Percentiles rank a stretch among this genome's conserved stretches.
phyloP scores from a whole-genome alignment of 2,888 invertebrate genomes.

The Pachydiplax longipennis region DNA sequence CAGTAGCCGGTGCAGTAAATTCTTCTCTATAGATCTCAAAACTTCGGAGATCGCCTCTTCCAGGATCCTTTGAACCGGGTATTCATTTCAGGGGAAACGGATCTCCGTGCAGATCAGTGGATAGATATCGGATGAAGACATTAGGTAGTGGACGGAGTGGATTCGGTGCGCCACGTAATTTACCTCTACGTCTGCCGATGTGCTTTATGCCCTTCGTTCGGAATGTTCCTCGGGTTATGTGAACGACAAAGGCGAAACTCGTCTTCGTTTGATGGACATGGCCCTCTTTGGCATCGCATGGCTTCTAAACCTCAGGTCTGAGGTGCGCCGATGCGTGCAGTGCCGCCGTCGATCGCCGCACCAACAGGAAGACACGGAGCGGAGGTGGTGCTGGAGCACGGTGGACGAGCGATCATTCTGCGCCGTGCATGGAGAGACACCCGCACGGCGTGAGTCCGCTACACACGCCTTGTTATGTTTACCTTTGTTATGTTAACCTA shows the following conservation, averaged over 20 bases:
- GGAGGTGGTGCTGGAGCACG: conserved; percentile 28
- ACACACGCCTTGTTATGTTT: not conserved
- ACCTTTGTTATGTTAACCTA: too few species aligned
- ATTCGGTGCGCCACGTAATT: conserved; percentile 53
- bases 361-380: conserved; percentile 23
- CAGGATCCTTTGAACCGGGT: too few species aligned
- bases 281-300: conserved; percentile 88
- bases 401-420: not conserved
- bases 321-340: conserved; percentile 78
- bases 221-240: not conserved
- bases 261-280: too few species aligned
- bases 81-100: too few species aligned
- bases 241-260: not conserved
- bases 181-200: too few species aligned
- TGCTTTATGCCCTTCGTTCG: too few species aligned
- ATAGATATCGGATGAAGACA: conserved; percentile 47
- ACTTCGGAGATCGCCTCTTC: too few species aligned
- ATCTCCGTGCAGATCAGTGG: too few species aligned
- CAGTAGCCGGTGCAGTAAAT: too few species aligned
- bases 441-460: not conserved
- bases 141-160: conserved; percentile 50
- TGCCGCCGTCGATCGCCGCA: conserved; percentile 60
- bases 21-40: too few species aligned
- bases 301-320: conserved; percentile 81
- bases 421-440: conserved; percentile 17